Evolutionary conservation across 2,113 vertebrate species (phyloP), one percentile per base, ranked within the genome.

Genomic region (Lampris megalopsis): DNA sequence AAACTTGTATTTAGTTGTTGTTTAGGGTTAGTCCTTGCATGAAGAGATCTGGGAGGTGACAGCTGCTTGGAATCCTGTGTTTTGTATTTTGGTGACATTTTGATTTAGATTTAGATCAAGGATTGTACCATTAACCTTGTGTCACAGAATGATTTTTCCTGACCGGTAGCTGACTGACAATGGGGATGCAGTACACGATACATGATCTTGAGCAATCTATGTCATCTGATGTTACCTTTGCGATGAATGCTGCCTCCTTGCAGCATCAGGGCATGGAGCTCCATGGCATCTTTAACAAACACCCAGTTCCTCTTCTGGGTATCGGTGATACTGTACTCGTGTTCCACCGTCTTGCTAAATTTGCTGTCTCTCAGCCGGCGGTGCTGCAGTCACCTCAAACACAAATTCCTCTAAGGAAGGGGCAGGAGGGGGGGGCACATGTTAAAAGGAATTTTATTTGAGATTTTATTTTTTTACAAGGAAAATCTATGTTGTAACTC

Each of bases 221-320:
- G 24, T 63, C 5, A 1, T 45, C 43, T 0, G 8, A 0, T 7
- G 6, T 81, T 65, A 94, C 93, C 89, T 89, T 87, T 88, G 53
- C 52, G 74, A n/a, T 61, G 3, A 0, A 52, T 42, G 1, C 45
- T 75, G 9, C 89, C 90, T 40, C 76, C 91, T 77, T 90, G 92
- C 73, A 94, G 85, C 62, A 75, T 81, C 57, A 92, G 73, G 0
- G 92, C 88, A 2, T 88, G 81, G 38, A 94, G 90, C 86, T 92
- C 86, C 90, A 88, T 84, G 67, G 73, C 83, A 61, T 85, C 69
- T 0, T 6, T 0, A 9, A 83, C 59, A 65, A 74, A 41, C 3
- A 92, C 66, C 37, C 86, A 43, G 76, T 49, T 85, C 64, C 82
- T 89, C 73, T 94, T 87, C 45, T 84, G 64, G 3, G 1, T 56